phyloP scores from a whole-genome alignment of 1,140 invertebrate genomes.

The Orchesella cincta region DNA sequence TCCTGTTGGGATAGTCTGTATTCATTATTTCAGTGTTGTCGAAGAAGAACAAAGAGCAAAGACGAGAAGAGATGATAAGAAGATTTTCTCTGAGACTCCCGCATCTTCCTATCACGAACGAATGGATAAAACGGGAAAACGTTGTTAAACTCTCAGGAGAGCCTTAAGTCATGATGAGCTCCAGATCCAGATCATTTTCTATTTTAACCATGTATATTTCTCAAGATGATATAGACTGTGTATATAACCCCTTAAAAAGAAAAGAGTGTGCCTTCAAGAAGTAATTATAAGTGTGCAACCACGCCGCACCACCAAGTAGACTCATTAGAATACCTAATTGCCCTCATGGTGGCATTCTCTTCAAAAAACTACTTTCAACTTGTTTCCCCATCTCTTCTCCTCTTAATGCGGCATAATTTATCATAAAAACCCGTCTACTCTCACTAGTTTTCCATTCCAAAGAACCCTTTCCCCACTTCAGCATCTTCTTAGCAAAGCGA shows the following conservation, averaged over 20 bases:
- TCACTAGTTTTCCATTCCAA: neutral
- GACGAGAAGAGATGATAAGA: neutral
- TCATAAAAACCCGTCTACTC: neutral
- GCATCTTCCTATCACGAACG: neutral
- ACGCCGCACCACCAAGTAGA: conserved; percentile 27
- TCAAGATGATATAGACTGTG: neutral
- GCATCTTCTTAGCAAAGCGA: no score
- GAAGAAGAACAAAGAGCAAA: no score
- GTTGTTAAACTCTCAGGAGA: conserved; percentile 5
- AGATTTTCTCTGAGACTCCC: no score
- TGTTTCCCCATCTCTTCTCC: neutral
- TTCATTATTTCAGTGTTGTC: no score
- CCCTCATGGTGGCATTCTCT: conserved; percentile 4
- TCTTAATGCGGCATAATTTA: neutral
- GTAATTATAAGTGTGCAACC: no score
- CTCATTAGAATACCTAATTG: conserved; percentile 38
- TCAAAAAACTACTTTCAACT: neutral
- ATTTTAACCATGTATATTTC: neutral
- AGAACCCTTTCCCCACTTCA: no score
- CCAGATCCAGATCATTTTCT: conserved; percentile 18
- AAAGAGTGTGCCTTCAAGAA: neutral
- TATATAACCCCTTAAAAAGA: neutral
- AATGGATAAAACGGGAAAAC: conserved; percentile 8
- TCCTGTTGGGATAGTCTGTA: no score
- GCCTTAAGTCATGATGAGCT: conserved; percentile 35